Base-by-base conservation (phyloP, 1,140 invertebrate species). In the Pinna nobilis region DNA sequence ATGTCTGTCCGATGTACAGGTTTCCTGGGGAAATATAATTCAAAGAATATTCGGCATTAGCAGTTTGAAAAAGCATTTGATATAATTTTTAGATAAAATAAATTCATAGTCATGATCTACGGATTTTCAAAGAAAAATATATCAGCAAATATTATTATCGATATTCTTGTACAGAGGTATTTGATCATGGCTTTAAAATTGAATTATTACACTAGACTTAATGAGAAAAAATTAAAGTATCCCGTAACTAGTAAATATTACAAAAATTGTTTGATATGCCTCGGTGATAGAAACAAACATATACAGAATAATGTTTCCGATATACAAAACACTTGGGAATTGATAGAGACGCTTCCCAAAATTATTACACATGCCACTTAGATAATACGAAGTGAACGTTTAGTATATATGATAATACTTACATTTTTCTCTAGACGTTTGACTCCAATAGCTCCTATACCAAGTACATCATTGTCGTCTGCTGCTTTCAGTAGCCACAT, bases 381-480 rank as follows among this genome's bases (percentile, higher is more conserved):
- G 18, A 81, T 44, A 39, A 77, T 74, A 41, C 79, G 59, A 79
- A 74, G 2, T 49, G 32, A 55, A 79, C 79, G 20, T 64, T 39
- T 6, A 74, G 51, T 13, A 69, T 51, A 53, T 79, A 73, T 39
- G 67, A 28, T 4, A 81, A 33, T 3, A 33, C 23, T 77, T 79
- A 79, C 23, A 50, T 70, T 3, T 77, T 79, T 3, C 79, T 64
- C 53, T 81, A 77, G 18, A 51, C 53, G 30, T 30, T 53, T 53
- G 11, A 81, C 35, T 59, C 77, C 3, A 28, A 81, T 20, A 0
- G 55, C 39, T 9, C 69, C 74, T 1, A 63, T 15, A 15, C 71
- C 69, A 7, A 81, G 30, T 7, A 76, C 71, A 28, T 30, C 39
- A 9, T 18, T 28, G 18, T 41, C 47, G 9, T 67, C 59, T 13